Evolutionary conservation across 2,888 invertebrate species (phyloP).

Genomic region (Idaea aversata): DNA sequence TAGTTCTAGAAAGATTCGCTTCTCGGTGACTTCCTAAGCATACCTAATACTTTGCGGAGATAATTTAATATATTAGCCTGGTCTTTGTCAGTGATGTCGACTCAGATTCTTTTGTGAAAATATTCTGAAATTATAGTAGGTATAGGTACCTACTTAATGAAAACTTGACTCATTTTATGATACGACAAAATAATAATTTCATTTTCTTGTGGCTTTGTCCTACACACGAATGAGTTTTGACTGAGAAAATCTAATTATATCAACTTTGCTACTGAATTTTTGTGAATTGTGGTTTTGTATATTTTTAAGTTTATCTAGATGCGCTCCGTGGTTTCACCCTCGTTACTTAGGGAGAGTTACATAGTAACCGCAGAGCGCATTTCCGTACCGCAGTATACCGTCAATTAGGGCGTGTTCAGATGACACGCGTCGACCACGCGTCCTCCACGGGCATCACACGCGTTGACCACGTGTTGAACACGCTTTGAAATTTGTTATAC

Average conservation of each 20-base stretch:
- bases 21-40: background rate
- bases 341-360: no score
- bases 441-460: no score
- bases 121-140: background rate
- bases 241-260: background rate
- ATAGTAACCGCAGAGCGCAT: no score
- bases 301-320: background rate
- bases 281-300: background rate
- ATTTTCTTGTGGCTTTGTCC: background rate
- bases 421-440: no score
- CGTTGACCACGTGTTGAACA: no score
- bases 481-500: no score
- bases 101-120: background rate
- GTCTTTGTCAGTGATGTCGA: background rate
- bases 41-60: constrained; percentile 14
- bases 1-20: background rate
- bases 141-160: background rate
- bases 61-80: background rate
- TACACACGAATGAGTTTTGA: background rate
- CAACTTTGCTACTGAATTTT: background rate
- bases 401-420: no score
- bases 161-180: background rate
- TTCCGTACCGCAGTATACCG: no score
- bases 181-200: background rate
- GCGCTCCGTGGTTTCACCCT: no score